phyloP scores from a whole-genome alignment of 2,888 invertebrate species.

The Resseliella maxima region DNA sequence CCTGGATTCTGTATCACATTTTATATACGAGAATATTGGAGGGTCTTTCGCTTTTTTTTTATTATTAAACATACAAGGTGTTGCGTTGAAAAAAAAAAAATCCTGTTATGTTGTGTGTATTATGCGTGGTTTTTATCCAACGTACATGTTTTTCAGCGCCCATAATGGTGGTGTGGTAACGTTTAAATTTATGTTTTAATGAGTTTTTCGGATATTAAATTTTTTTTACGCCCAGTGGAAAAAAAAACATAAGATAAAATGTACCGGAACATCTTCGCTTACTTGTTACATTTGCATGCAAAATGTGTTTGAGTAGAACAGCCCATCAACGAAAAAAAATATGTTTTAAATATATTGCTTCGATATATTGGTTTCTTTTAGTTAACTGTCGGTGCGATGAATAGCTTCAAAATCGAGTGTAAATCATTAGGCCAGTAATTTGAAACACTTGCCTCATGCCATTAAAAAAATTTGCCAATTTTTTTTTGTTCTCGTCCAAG shows the following conservation, averaged over 20 bases:
- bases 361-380: neutral
- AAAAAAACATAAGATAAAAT: neutral
- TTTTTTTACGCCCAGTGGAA: neutral
- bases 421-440: conserved; percentile 23
- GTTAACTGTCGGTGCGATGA: neutral
- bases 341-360: neutral
- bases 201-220: conserved; percentile 41
- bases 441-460: conserved; percentile 32
- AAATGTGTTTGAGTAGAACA: neutral
- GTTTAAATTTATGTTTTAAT: conserved; percentile 46
- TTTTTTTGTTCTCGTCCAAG: neutral
- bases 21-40: neutral
- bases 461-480: conserved; percentile 23
- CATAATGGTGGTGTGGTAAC: conserved; percentile 36
- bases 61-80: conserved; percentile 42
- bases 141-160: neutral
- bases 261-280: neutral
- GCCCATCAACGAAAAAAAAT: neutral
- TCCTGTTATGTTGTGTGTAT: conserved; percentile 8
- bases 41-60: neutral
- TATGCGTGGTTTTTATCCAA: neutral
- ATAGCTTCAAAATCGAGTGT: conserved; percentile 4
- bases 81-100: neutral
- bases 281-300: neutral
- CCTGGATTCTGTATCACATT: neutral